phyloP scores from a whole-genome alignment of 2,113 vertebrate species.

The Tragelaphus strepsiceros region DNA sequence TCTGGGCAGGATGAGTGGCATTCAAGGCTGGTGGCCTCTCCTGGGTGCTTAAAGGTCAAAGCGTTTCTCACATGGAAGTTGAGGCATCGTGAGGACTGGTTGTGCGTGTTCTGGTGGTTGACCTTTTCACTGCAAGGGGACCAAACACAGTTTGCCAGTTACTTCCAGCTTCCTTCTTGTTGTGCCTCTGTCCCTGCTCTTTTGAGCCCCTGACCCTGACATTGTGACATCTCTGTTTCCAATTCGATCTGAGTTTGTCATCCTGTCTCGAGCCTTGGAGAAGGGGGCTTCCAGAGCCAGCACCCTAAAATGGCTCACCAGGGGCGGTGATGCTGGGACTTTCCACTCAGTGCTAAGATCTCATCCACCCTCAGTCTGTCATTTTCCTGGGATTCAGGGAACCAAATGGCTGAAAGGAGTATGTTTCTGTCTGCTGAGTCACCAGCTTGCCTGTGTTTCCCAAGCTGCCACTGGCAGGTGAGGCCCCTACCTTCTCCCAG shows the following conservation, averaged over 20 bases:
- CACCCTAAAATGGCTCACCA: not conserved
- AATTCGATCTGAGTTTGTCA: not conserved
- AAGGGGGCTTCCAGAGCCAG: not conserved
- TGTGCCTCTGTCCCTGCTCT: not conserved
- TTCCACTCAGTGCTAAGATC: too few species aligned
- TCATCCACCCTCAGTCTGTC: not conserved
- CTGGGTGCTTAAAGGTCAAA: fast-evolving
- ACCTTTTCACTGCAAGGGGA: not conserved
- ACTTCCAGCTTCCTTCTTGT: not conserved
- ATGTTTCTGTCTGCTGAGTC: not conserved
- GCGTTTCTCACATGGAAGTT: not conserved
- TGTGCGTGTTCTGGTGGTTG: not conserved
- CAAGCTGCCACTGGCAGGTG: not conserved
- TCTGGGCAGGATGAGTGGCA: not conserved
- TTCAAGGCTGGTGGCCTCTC: not conserved
- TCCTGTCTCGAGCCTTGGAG: not conserved
- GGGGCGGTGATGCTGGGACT: not conserved
- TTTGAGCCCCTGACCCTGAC: not conserved
- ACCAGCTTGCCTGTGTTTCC: not conserved
- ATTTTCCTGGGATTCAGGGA: not conserved
- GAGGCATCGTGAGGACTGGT: not conserved
- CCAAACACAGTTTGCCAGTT: fast-evolving
- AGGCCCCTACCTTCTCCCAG: not conserved
- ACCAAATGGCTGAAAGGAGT: not conserved
- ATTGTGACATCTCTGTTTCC: not conserved